Base-by-base conservation (phyloP, 2,888 invertebrate species). In the Ischnura elegans region DNA sequence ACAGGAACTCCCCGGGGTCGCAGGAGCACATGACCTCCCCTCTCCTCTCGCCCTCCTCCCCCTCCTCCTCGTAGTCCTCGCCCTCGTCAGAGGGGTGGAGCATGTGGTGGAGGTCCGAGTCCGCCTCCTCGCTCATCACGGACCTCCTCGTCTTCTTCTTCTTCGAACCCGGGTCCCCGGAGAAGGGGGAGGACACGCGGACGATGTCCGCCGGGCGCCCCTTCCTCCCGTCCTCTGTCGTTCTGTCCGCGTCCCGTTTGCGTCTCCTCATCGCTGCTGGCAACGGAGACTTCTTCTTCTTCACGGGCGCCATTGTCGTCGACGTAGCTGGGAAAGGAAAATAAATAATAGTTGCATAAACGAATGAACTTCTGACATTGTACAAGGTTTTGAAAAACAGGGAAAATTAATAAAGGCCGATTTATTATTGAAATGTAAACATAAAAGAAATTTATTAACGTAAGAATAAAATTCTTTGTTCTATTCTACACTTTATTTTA, bases 1-100 rank as follows among this genome's bases (percentile, higher is more conserved):
- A 97, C 87, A 97, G 95, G 96, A 97, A 97, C 95, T 97, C 97
- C 87, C 96, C 96, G 0, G 43, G 93, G 21, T 94, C 94, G 93
- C 95, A 95, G 25, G 43, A 10, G 87, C 93, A 93, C 2, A 29
- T 93, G 19, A 42, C 36, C 29, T 47, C 51, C 0, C 47, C 84
- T 0, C 42, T 45, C 46, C 61, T 25, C 29, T 46, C 45, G 0
- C 1, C 84, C 0, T n/a, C 84, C 43, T 90, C 90, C 61, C 8
- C 61, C 25, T 25, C 61, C 29, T 76, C 76, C 6, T 36, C 76
- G 76, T 76, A 76, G 76, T 76, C 76, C 5, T 19, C 6, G 13
- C 4, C 36, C 76, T 76, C 76, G 61, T 25, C 61, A 29, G 76
- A 76, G 61, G 25, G 61, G 61, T 61, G 61, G n/a, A n/a, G n/a